A percentile compares a stretch with the other conserved stretches of the same genome.
Conservation (phyloP, 2,888 invertebrate genomes). For the Aporophyla lueneburgensis region DNA sequence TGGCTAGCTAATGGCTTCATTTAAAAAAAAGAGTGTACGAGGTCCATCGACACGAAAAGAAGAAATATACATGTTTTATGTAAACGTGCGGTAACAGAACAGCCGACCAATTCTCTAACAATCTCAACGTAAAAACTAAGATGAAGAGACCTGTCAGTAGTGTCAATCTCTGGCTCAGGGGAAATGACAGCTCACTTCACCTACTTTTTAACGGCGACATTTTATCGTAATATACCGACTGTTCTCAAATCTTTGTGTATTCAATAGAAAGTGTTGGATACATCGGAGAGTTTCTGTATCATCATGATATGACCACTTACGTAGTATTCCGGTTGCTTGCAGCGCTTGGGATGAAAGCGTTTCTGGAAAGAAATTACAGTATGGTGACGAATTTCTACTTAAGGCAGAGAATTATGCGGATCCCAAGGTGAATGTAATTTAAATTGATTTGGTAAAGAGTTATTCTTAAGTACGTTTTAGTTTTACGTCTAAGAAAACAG, state of each 20-base stretch:
- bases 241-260: not conserved
- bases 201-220: no score
- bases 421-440: conserved; percentile 75
- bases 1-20: no score
- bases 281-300: not conserved
- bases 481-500: not conserved
- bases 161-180: no score
- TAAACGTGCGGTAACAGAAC: not conserved
- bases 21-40: no score
- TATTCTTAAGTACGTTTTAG: not conserved
- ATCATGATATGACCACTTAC: conserved; percentile 13
- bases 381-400: conserved; percentile 86
- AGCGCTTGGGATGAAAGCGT: conserved; percentile 77
- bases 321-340: conserved; percentile 57
- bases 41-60: no score
- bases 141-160: no score
- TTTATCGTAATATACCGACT: not conserved
- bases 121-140: no score
- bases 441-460: not conserved
- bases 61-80: not conserved
- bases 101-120: no score
- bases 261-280: not conserved
- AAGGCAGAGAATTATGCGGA: conserved; percentile 86
- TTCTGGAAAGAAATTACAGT: conserved; percentile 82
- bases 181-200: no score